Evolutionary conservation across 92 coral and sea anemone genomes (phyloP).

Genomic region (Bergia puertoricense): DNA sequence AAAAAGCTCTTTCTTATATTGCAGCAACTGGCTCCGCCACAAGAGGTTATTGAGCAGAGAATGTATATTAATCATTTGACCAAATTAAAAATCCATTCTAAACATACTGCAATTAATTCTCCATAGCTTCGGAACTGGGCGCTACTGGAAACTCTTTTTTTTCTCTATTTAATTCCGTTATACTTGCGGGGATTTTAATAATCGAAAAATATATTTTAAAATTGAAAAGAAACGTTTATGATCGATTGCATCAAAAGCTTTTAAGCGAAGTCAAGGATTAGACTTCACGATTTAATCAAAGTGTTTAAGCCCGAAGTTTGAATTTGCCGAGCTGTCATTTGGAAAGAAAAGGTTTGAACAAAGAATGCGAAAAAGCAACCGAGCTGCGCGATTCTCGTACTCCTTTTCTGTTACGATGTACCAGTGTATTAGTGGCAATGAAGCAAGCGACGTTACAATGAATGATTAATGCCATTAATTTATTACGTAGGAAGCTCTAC

Average conservation of each 20-base stretch:
- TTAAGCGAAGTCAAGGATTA: not conserved
- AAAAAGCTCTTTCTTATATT: no score
- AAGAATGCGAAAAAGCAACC: not conserved
- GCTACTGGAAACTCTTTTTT: conserved; percentile 13
- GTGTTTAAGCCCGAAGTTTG: not conserved
- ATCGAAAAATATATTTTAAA: conserved; percentile 1
- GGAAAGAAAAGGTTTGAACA: not conserved
- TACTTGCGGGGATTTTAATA: conserved; percentile 14
- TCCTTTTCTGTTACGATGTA: not conserved
- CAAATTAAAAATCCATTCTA: conserved; percentile 3
- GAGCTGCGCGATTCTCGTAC: conserved; percentile 18
- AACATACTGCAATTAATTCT: conserved; percentile 35
- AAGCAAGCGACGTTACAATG: conserved; percentile 31
- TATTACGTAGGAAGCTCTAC: conserved; percentile 18
- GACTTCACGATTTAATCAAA: conserved; percentile 1
- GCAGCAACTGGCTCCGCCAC: not conserved
- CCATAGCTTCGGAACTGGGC: conserved; percentile 1
- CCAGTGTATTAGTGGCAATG: conserved; percentile 17
- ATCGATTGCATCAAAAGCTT: not conserved
- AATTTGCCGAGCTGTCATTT: not conserved
- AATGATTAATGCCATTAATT: conserved; percentile 34
- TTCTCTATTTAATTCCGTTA: conserved; percentile 8
- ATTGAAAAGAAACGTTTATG: not conserved
- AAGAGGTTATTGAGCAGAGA: not conserved
- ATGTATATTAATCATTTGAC: conserved; percentile 33